Evolutionary conservation across 2,888 invertebrate species (phyloP), one percentile per base, ranked within the genome.

Genomic region (Luffia ferchaultella): DNA sequence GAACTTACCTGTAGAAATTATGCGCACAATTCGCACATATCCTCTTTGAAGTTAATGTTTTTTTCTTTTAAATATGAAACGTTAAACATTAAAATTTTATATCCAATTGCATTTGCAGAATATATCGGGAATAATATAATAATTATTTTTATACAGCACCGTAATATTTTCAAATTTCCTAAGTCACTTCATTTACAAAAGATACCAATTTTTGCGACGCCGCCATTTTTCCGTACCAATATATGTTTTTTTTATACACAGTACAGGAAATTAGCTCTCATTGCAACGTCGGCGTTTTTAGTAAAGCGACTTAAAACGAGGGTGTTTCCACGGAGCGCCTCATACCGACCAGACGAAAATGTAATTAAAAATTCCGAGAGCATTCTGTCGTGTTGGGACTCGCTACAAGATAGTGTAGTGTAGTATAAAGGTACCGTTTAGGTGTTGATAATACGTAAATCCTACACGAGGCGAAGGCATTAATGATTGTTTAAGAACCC

Each of bases 331-430:
- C 75, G 64, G 73, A 70, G 71, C 64, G 70, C 67, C 73, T 76
- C 77, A 72, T 73, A 76, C 68, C 76, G 70, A 77, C 80, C 80
- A 77, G 75, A 75, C 80, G 75, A 79, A 83, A 83, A 83, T 79
- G 80, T 80, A 82, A 82, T 83, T 82, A 83, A 83, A 83, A 82
- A 83, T 83, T 83, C 82, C 82, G 73, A 70, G 79, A 78, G 76
- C 76, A 83, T 82, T 83, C 82, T 77, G 73, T 70, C 70, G 72
- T 70, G 66, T 69, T 72, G 71, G 66, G 67, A 67, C 72, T 77
- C 73, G 66, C 78, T 76, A 82, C 83, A 78, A 79, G 80, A 83
- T 82, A 83, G 82, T 82, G 78, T 76, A 76, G 73, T 30, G 30
- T 3, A 12, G 30, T 12, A 7, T 30, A n/a, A n/a, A n/a, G n/a